Evolutionary conservation across 1,140 invertebrate genomes (phyloP), one percentile per base, ranked within the genome.

Genomic region (Belonocnema kinseyi): DNA sequence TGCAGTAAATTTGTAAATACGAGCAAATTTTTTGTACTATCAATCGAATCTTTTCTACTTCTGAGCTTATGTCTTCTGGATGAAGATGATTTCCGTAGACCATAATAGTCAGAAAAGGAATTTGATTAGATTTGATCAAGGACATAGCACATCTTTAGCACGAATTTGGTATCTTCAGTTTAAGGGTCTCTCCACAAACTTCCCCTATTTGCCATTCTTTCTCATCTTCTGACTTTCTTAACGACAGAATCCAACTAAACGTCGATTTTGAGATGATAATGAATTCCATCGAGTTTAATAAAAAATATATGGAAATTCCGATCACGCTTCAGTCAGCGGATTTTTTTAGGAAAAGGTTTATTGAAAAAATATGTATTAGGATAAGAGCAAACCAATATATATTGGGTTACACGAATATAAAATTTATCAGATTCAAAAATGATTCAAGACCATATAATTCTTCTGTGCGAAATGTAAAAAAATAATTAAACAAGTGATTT

Each of bases 231-330:
- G 56, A 58, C 56, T 58, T 17, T 58, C 12, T 58, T 26, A 58
- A 58, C 17, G 19, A 58, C 56, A 58, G 19, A 58, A 58, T 58
- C 19, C 56, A 58, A 66, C 26, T 66, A 66, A 66, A 5, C 13
- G 26, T 66, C 26, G 58, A 66, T 66, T 66, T 66, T 66, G 13
- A 66, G 26, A 33, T 66, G 21, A 33, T 66, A 66, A 66, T 66
- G 58, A 66, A 66, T 66, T 66, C 58, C 58, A 6, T 33, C 12
- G 33, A 26, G 56, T 66, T 66, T 40, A 66, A 66, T 66, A 33
- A 66, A 66, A 66, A 33, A 33, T 66, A 40, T 40, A 40, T 66
- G 26, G 33, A 40, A 66, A 66, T 33, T 16, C 58, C 12, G 14
- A 7, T 33, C 13, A 66, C 26, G 33, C 40, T 66, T 16, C 13